phyloP scores from a whole-genome alignment of 53 echinoderm and acorn worm genomes.

The Holothuria scabra region DNA sequence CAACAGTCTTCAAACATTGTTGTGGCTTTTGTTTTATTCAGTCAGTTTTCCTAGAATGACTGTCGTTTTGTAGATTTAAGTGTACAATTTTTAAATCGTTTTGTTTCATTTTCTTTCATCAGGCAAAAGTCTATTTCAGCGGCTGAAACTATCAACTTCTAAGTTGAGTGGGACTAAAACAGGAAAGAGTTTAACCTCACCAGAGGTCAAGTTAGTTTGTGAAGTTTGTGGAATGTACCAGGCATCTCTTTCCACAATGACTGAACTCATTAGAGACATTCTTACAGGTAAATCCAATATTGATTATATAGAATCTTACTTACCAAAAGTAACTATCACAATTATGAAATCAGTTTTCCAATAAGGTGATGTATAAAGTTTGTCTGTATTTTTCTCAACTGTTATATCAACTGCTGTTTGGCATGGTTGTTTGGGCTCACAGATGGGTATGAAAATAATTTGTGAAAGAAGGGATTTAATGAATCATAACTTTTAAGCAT shows the following conservation, averaged over 20 bases:
- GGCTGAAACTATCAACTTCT: constrained; percentile 82
- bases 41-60: not conserved
- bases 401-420: no score
- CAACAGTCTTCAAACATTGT: no score
- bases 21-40: not conserved
- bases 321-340: no score
- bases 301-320: no score
- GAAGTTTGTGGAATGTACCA: constrained; percentile 94
- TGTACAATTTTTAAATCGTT: not conserved
- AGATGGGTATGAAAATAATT: no score
- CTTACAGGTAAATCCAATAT: constrained; percentile 69
- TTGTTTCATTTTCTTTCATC: constrained; percentile 24
- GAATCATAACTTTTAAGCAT: no score
- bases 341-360: no score
- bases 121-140: constrained; percentile 78
- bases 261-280: constrained; percentile 88
- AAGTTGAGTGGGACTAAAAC: constrained; percentile 71
- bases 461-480: no score
- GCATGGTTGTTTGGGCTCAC: no score
- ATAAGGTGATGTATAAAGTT: no score
- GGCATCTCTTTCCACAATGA: constrained; percentile 85
- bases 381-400: no score
- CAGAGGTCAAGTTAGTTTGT: constrained; percentile 86
- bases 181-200: constrained; percentile 79
- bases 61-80: no score